A percentile compares a stretch with the other conserved stretches of the same genome.
Conservation (phyloP, 1,140 invertebrate species). For the Leptopilina boulardi region DNA sequence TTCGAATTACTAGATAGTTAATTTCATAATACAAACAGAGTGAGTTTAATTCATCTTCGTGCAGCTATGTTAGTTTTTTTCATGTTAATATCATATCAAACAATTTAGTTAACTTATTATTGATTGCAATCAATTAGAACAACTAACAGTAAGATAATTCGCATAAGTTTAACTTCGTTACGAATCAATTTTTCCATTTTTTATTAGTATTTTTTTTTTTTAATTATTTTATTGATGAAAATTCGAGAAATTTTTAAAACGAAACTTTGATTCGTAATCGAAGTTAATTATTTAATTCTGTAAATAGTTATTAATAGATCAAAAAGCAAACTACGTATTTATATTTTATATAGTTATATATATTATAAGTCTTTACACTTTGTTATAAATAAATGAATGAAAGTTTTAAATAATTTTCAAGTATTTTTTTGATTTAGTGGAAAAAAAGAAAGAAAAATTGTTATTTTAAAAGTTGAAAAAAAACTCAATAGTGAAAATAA, state of each 20-base stretch:
- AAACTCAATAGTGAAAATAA: neutral
- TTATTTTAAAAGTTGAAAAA: too few relatives aligned
- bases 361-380: conserved; percentile 47
- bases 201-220: conserved; percentile 26
- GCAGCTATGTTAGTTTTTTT: conserved; percentile 12
- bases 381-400: conserved; percentile 48
- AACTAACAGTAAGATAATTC: conserved; percentile 43
- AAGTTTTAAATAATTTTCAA: conserved; percentile 51
- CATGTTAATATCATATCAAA: neutral
- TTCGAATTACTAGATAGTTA: conserved; percentile 1
- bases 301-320: conserved; percentile 49
- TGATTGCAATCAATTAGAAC: conserved; percentile 37
- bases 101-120: conserved; percentile 34
- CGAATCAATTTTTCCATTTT: conserved; percentile 39
- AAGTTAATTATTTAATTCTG: conserved; percentile 60
- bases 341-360: conserved; percentile 50
- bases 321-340: conserved; percentile 53
- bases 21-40: neutral
- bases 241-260: neutral
- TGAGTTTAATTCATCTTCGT: neutral
- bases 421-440: conserved; percentile 47
- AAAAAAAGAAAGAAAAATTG: conserved; percentile 44
- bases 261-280: conserved; percentile 37
- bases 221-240: conserved; percentile 29
- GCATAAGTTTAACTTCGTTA: conserved; percentile 9